Evolutionary conservation across 2,888 invertebrate genomes (phyloP), one percentile per base, ranked within the genome.

Genomic region (Aelia acuminata): DNA sequence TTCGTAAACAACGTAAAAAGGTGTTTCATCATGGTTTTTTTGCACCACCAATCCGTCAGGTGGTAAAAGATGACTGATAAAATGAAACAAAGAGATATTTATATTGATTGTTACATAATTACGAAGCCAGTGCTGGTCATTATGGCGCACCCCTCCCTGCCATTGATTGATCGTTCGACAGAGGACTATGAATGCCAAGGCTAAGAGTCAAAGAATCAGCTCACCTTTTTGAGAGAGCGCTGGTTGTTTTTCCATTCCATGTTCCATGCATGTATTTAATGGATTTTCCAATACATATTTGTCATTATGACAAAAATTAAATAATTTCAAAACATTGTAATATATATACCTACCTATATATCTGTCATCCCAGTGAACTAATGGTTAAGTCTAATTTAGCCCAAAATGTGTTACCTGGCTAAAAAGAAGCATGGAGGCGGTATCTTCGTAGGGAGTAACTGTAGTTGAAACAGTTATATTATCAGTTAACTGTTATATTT

Each of bases 51-150:
- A 13, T 2, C 31, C 35, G 35, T 70, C 63, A 70, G 63, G 63
- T 70, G 63, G 63, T 26, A 31, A 63, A 70, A 70, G 63, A 70
- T 70, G 31, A 35, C 63, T 18, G 63, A 70, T 70, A 70, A 70
- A 70, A 70, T 70, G 63, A 20, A 70, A 70, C 63, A 70, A 70
- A 70, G 63, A 70, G 63, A 70, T 70, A 70, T 70, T 70, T 70
- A 70, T 31, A 35, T 70, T 70, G 63, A 70, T 70, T 70, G 63
- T 70, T 70, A 70, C 63, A 70, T 70, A 70, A 70, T 70, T 70
- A 70, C 5, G 31, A 35, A 70, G 63, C 31, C 63, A 70, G 63
- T 35, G 63, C 63, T 31, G 63, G 35, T 35, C 63, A 35, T 70
- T 7, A 70, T 70, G 63, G 63, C 63, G 63, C 63, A 20, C 63